A percentile compares a stretch with the other conserved stretches of the same genome.
Conservation (phyloP, 2,113 vertebrate genomes). For the Callithrix jacchus region DNA sequence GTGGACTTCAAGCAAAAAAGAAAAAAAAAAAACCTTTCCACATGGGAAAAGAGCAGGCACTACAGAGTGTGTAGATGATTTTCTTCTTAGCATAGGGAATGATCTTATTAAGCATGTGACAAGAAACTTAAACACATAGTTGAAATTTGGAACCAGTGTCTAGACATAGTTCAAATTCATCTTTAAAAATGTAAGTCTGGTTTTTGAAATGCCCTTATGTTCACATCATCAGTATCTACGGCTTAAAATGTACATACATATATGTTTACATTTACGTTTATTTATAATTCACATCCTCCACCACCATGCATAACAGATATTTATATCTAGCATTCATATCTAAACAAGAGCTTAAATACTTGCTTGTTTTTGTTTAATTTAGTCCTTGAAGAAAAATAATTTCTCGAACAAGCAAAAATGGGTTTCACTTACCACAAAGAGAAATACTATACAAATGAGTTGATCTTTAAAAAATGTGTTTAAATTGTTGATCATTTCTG, state of each 20-base stretch:
- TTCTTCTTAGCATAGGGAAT: not conserved
- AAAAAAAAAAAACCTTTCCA: not conserved
- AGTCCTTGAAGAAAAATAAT: not conserved
- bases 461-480: not conserved
- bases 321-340: not conserved
- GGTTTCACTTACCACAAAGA: not conserved
- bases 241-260: not conserved
- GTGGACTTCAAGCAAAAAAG: not conserved
- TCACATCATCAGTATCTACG: not conserved
- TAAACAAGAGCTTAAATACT: not conserved
- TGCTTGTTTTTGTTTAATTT: not conserved
- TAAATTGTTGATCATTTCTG: not conserved
- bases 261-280: not conserved
- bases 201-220: not conserved
- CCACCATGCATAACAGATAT: not conserved
- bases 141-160: not conserved
- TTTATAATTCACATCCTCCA: not conserved
- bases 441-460: not conserved
- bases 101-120: not conserved
- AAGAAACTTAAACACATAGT: not conserved
- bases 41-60: not conserved
- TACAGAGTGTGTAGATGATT: not conserved
- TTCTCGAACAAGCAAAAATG: slow-evolving; percentile 13
- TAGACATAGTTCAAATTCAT: slow-evolving; percentile 18
- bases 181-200: not conserved